Evolutionary conservation across 64 coral and sea anemone species (phyloP).

Genomic region (Actinia tenebrosa): DNA sequence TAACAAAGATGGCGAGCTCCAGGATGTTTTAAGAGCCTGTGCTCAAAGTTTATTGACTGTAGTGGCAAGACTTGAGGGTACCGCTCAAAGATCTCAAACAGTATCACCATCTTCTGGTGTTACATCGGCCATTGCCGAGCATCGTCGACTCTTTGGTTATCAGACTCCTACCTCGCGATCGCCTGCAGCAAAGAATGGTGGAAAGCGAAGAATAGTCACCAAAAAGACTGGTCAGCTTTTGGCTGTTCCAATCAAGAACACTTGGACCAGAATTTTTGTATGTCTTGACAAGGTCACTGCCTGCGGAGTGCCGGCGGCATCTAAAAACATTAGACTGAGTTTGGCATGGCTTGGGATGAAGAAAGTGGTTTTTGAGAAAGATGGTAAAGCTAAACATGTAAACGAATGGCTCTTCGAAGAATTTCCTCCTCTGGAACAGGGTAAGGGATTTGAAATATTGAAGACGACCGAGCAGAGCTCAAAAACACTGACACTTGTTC

Average conservation of each 20-base stretch:
- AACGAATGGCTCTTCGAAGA: slow-evolving; percentile 32
- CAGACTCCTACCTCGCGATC: slow-evolving; percentile 38
- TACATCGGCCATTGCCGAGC: slow-evolving; percentile 32
- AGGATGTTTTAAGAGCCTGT: slow-evolving; percentile 38
- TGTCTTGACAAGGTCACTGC: slow-evolving; percentile 30
- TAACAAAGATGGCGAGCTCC: slow-evolving; percentile 19
- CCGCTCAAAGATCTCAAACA: not conserved
- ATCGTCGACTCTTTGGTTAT: slow-evolving; percentile 34
- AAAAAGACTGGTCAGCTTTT: slow-evolving; percentile 21
- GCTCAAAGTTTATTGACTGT: slow-evolving; percentile 44
- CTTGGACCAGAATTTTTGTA: slow-evolving; percentile 31
- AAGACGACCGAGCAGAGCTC: slow-evolving; percentile 38
- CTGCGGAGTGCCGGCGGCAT: not conserved
- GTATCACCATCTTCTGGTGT: not conserved
- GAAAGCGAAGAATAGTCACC: slow-evolving; percentile 24
- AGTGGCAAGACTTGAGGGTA: slow-evolving; percentile 39
- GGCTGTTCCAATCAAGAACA: slow-evolving; percentile 17
- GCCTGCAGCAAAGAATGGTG: not conserved
- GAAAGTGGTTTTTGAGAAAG: slow-evolving; percentile 12
- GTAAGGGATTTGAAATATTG: slow-evolving; percentile 42
- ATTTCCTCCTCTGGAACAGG: slow-evolving; percentile 40
- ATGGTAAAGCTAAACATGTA: slow-evolving; percentile 27
- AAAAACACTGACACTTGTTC: slow-evolving; percentile 34
- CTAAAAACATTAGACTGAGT: slow-evolving; percentile 35
- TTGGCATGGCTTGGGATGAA: slow-evolving; percentile 39